Evolutionary conservation across 2,113 vertebrate species (phyloP), one percentile per base, ranked within the genome.

Genomic region (Mellivora capensis): DNA sequence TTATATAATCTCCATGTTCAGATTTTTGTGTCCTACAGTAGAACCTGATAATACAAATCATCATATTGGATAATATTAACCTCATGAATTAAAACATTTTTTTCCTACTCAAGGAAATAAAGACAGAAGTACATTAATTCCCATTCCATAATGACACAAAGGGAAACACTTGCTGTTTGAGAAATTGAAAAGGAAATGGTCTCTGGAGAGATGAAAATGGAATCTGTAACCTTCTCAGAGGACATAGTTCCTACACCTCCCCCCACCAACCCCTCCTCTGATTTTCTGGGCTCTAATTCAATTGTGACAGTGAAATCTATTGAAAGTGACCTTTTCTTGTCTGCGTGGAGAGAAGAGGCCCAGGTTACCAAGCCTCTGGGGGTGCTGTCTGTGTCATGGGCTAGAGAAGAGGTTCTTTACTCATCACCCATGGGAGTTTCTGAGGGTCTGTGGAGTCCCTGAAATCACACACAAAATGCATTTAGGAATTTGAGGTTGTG

Each of bases 41-140:
- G 72, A 93, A 89, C 9, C 15, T 44, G 52, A 81, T 61, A 49
- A 81, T 39, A 47, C 37, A 27, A 88, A 49, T 91, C 12, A 64
- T 64, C 44, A 29, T 90, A 76, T 71, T 62, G 23, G 57, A 61
- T 79, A 79, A 10, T 59, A 18, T 94, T 96, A 72, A 3, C 64
- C 39, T 37, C 23, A 62, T 76, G 29, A 94, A 85, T 95, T 72
- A 31, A 86, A 87, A 17, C 74, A 27, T 23, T 39, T 0, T 4
- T 15, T 83, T 82, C 74, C 57, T 96, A 54, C 87, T 44, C n/a
- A 85, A 96, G 64, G 64, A 92, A 93, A 76, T 91, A 89, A 77
- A 91, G 74, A 71, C 15, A 80, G 79, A 96, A 77, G 87, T 57
- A n/a, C n/a, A n/a, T 76, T 67, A 69, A 91, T 89, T 87, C 84